Conservation (phyloP, 53 echinoderm and acorn worm genomes). For the Hippasteria phrygiana region DNA sequence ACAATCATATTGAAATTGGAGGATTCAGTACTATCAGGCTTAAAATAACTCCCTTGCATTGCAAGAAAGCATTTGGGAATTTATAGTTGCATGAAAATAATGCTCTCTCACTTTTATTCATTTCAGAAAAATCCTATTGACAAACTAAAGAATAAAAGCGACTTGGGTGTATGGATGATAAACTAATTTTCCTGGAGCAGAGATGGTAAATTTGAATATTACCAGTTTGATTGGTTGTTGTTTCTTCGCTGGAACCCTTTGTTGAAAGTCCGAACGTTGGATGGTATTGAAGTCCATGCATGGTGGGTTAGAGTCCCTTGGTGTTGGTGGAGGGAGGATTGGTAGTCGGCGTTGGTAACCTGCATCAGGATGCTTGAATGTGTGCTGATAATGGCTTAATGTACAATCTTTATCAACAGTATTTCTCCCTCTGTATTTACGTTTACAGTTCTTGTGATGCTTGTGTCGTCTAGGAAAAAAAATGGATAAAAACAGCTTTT, state of each 20-base stretch:
- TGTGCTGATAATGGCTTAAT: conserved; percentile 84
- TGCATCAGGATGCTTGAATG: conserved; percentile 67
- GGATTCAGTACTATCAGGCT: no score
- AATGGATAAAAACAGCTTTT: neutral
- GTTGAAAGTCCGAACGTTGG: conserved; percentile 82
- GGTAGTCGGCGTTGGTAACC: conserved; percentile 69
- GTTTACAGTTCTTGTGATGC: conserved; percentile 83
- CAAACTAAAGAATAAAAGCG: no score
- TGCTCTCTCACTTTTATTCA: no score
- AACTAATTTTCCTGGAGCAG: no score
- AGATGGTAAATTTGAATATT: no score
- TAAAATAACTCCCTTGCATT: no score
- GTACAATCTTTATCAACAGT: conserved; percentile 64
- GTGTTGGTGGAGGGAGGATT: conserved; percentile 89
- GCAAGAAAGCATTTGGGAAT: no score
- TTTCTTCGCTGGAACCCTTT: conserved; percentile 64
- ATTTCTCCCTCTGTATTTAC: conserved; percentile 49
- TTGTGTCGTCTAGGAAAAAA: conserved; percentile 77
- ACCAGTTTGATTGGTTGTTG: conserved; percentile 79
- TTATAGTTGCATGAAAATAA: no score
- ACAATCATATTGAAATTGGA: no score
- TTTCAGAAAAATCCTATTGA: no score
- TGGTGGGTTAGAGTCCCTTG: conserved; percentile 90
- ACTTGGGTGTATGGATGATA: no score
- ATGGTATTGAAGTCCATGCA: conserved; percentile 88